These are phyloP conservation scores for Zaprionus gabonicus DNA, from an alignment of 1,140 invertebrate genomes.

Conservation along the genomic window DNA sequence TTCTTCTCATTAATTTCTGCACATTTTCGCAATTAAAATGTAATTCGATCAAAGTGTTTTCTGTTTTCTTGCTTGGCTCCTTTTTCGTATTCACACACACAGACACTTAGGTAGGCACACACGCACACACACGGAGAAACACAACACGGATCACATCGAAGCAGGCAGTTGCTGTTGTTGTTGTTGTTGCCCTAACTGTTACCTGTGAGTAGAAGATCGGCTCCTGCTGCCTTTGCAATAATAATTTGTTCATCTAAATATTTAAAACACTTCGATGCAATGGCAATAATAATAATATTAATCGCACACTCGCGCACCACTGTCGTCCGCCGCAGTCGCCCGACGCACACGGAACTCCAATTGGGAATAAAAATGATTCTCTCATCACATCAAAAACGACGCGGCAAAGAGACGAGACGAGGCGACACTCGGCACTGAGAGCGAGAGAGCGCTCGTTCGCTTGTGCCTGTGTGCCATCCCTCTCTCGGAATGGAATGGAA, in stretches of 20 bases:
- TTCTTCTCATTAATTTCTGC: constrained; percentile 16
- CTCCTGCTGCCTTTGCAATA: constrained; percentile 50
- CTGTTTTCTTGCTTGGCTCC: neutral
- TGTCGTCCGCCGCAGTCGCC: constrained; percentile 51
- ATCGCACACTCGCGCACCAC: constrained; percentile 34
- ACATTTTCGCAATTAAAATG: constrained; percentile 12
- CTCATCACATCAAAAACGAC: constrained; percentile 49
- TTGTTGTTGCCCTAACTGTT: constrained; percentile 19
- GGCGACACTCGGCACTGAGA: neutral
- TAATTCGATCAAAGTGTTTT: constrained; percentile 8
- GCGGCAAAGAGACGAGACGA: constrained; percentile 21
- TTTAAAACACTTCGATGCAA: neutral
- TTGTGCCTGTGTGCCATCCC: constrained; percentile 3
- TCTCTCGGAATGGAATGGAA: constrained; percentile 31
- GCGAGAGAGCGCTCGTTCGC: constrained; percentile 15
- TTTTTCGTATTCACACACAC: neutral
- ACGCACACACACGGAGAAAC: neutral
- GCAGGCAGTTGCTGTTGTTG: constrained; percentile 15
- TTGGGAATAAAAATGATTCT: constrained; percentile 61
- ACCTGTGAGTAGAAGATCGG: constrained; percentile 31
- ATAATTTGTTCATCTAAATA: constrained; percentile 55
- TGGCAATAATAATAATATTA: neutral
- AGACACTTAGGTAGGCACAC: neutral
- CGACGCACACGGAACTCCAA: constrained; percentile 63
- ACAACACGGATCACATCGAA: constrained; percentile 4